These are phyloP conservation scores for Forbesichthys papilliferus DNA, from an alignment of 2,113 vertebrate genomes.

Conservation along the genomic window DNA sequence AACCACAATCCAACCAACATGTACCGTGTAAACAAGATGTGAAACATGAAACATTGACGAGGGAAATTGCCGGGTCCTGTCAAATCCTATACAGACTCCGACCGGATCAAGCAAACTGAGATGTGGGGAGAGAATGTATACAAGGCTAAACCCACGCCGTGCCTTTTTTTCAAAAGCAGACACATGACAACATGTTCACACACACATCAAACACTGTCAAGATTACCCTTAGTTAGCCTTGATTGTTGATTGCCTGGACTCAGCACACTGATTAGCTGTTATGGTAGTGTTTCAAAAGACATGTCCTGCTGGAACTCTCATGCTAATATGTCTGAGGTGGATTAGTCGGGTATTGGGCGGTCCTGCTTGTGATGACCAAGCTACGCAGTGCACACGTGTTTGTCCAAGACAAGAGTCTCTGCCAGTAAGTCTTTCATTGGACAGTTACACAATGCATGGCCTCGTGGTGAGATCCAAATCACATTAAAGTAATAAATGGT, in stretches of 20 bases:
- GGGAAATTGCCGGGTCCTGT: constrained; percentile 37
- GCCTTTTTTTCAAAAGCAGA: constrained; percentile 15
- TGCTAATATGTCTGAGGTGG: constrained; percentile 42
- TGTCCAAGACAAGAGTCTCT: constrained; percentile 41
- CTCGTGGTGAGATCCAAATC: constrained; percentile 29
- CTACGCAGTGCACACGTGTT: constrained; percentile 31
- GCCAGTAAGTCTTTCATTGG: constrained; percentile 35
- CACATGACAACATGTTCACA: constrained; percentile 11
- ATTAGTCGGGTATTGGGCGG: constrained; percentile 33
- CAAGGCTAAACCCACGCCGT: constrained; percentile 14
- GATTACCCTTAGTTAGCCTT: constrained; percentile 19
- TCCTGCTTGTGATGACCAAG: constrained; percentile 33
- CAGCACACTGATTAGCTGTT: constrained; percentile 30
- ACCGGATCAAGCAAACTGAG: constrained; percentile 32
- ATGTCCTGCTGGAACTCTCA: constrained; percentile 18
- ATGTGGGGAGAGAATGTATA: constrained; percentile 30
- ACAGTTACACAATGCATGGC: constrained; percentile 46
- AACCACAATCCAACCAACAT: constrained; percentile 46
- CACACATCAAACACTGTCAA: constrained; percentile 18
- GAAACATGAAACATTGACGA: constrained; percentile 51
- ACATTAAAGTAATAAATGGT: constrained; percentile 21
- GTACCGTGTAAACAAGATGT: constrained; percentile 49
- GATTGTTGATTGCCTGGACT: constrained; percentile 31
- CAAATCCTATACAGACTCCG: constrained; percentile 39
- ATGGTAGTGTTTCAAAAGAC: constrained; percentile 36